phyloP scores from a whole-genome alignment of 92 coral and sea anemone species.

The Phenganax marumi region DNA sequence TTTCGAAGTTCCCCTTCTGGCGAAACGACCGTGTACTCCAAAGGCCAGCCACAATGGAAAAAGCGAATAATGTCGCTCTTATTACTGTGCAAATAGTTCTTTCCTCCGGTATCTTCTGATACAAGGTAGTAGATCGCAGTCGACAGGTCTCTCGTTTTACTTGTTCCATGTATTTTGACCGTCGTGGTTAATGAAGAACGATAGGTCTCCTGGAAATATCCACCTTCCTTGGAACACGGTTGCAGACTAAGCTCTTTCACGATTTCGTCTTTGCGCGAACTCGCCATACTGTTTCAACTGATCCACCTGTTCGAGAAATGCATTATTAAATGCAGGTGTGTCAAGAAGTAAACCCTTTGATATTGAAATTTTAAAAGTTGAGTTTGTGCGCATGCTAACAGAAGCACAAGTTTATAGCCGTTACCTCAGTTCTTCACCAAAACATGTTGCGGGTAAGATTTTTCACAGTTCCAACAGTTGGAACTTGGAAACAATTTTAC shows the following conservation, averaged over 20 bases:
- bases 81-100: constrained; percentile 60
- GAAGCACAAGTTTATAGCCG: too few species aligned
- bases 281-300: background rate
- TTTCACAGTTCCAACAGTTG: too few species aligned
- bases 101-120: constrained; percentile 56
- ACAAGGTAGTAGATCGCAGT: constrained; percentile 72
- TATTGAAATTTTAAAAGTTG: too few species aligned
- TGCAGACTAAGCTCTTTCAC: constrained; percentile 44
- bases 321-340: too few species aligned
- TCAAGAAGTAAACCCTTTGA: too few species aligned
- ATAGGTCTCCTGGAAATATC: constrained; percentile 70
- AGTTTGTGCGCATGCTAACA: too few species aligned
- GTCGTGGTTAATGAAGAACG: constrained; percentile 47
- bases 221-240: constrained; percentile 83
- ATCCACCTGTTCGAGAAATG: too few species aligned
- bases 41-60: constrained; percentile 85
- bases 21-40: constrained; percentile 56
- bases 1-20: constrained; percentile 65
- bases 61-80: constrained; percentile 67
- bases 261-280: constrained; percentile 55
- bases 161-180: too few species aligned
- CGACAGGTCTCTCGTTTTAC: constrained; percentile 51
- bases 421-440: too few species aligned
- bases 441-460: too few species aligned
- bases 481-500: too few species aligned